phyloP scores from a whole-genome alignment of 2,113 vertebrate species.

The Corythornis vintsioides region DNA sequence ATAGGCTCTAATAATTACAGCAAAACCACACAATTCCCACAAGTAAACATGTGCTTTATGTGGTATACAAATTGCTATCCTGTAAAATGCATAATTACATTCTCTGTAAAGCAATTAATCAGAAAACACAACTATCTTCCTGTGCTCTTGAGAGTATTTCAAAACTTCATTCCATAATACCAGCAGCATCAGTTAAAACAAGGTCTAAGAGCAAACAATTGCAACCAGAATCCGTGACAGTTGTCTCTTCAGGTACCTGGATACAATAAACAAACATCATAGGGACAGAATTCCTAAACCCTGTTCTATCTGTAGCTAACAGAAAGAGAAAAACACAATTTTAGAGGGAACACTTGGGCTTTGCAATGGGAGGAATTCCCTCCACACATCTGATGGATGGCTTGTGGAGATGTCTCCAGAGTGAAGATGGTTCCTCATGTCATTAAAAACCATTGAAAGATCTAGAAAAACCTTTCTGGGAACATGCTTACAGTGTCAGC shows the following conservation, averaged over 20 bases:
- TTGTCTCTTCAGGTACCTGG: neutral
- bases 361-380: neutral
- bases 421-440: neutral
- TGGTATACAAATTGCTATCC: slow-evolving; percentile 62
- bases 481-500: neutral
- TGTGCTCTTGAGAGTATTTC: slow-evolving; percentile 59
- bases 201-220: slow-evolving; percentile 7
- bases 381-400: neutral
- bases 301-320: neutral
- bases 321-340: neutral
- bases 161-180: slow-evolving; percentile 33
- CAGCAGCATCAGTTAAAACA: slow-evolving; percentile 23
- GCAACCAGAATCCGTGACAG: neutral
- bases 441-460: neutral
- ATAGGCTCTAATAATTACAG: slow-evolving; percentile 74
- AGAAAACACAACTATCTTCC: slow-evolving; percentile 62
- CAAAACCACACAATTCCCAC: slow-evolving; percentile 63
- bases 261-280: neutral
- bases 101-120: slow-evolving; percentile 61
- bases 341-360: neutral
- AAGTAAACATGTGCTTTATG: slow-evolving; percentile 65
- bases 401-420: neutral
- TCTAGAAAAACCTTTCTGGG: neutral
- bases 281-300: neutral
- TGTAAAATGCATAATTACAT: slow-evolving; percentile 68